These are phyloP conservation scores for Ametastegia equiseti DNA, from an alignment of 2,888 invertebrate species.

Conservation along the genomic window DNA sequence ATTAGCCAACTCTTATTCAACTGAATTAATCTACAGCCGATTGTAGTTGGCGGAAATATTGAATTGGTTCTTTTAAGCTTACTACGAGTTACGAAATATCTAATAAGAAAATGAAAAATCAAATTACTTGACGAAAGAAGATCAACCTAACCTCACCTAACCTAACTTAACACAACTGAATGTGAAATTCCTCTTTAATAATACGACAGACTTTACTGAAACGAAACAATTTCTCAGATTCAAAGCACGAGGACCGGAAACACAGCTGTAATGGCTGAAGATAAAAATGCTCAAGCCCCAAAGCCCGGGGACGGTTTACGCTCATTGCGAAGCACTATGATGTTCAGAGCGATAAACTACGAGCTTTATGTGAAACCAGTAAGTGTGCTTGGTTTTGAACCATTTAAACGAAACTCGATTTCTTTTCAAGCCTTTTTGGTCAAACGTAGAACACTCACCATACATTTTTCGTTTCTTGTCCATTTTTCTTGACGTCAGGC, in stretches of 20 bases:
- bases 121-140: not conserved
- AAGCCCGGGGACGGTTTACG: slow-evolving; percentile 87
- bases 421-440: not conserved
- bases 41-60: not conserved
- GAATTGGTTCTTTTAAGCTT: too few species aligned
- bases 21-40: not conserved
- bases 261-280: not conserved
- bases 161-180: not conserved
- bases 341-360: slow-evolving; percentile 91
- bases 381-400: slow-evolving; percentile 71
- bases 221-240: not conserved
- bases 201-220: not conserved
- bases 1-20: not conserved
- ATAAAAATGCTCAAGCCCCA: slow-evolving; percentile 53
- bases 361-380: slow-evolving; percentile 94
- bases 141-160: not conserved
- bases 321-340: slow-evolving; percentile 84
- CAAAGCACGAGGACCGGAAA: not conserved
- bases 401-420: not conserved
- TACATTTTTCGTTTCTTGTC: slow-evolving; percentile 15
- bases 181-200: not conserved
- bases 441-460: not conserved
- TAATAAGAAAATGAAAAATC: too few species aligned
- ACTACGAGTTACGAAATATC: too few species aligned
- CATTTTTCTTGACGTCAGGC: too few species aligned